These are phyloP conservation scores for Ciconia nigra DNA, from an alignment of 2,797 vertebrate species.

Conservation along the genomic window DNA sequence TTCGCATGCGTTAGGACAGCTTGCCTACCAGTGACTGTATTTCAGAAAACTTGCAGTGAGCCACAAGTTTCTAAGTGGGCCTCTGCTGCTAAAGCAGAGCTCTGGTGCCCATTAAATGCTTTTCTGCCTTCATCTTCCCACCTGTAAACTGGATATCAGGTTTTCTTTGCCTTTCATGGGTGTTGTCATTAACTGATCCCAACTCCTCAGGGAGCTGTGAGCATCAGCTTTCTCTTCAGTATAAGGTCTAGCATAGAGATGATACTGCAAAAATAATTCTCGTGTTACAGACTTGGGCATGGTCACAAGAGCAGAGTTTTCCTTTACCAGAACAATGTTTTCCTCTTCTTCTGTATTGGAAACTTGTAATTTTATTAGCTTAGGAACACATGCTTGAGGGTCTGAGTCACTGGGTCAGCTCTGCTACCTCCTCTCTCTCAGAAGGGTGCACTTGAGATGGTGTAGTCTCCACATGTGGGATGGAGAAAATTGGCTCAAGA, in stretches of 20 bases:
- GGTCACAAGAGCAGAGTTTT: not conserved
- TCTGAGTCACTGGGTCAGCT: not conserved
- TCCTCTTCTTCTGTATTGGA: not conserved
- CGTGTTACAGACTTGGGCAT: not conserved
- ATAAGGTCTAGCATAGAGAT: not conserved
- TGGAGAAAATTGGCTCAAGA: not conserved
- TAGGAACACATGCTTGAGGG: not conserved
- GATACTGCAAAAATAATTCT: not conserved
- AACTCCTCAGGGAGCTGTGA: not conserved
- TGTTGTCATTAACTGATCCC: not conserved
- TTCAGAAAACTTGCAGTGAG: not conserved
- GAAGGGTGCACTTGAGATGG: not conserved
- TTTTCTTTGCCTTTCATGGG: not conserved
- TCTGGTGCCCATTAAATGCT: not conserved
- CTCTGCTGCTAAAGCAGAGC: not conserved
- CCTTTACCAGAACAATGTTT: not conserved
- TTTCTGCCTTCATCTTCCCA: not conserved
- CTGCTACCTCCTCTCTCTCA: not conserved
- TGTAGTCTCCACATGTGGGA: accelerated
- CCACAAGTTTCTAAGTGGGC: not conserved
- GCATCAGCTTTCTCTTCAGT: not conserved
- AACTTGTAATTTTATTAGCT: not conserved
- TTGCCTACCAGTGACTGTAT: not conserved
- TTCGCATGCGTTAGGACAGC: not conserved
- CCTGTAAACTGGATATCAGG: not conserved